phyloP scores from a whole-genome alignment of 2,888 invertebrate species.

The Graphium colonna region DNA sequence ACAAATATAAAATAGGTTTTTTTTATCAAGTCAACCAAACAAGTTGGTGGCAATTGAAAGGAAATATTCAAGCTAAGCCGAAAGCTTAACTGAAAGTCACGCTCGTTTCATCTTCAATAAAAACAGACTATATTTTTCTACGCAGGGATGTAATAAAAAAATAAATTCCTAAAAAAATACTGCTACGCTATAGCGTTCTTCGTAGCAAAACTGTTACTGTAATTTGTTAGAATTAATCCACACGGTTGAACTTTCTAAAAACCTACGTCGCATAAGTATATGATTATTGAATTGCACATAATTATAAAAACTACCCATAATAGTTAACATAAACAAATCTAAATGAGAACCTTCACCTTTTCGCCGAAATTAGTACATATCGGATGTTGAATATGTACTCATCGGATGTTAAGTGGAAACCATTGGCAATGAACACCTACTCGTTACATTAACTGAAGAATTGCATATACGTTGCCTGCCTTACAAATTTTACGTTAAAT shows the following conservation, averaged over 20 bases:
- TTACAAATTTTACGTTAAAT: too few relatives aligned
- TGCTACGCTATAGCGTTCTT: constrained; percentile 21
- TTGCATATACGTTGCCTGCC: too few relatives aligned
- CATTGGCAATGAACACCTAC: too few relatives aligned
- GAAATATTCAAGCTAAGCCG: constrained; percentile 20
- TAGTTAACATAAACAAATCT: too few relatives aligned
- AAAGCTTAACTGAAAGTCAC: constrained; percentile 22
- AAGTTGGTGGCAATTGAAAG: constrained; percentile 13
- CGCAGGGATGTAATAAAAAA: constrained; percentile 22
- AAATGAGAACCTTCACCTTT: too few relatives aligned
- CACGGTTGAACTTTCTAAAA: constrained; percentile 25
- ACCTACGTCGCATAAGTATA: too few relatives aligned
- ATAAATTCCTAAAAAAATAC: constrained; percentile 25
- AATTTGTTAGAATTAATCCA: constrained; percentile 33
- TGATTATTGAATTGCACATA: too few relatives aligned
- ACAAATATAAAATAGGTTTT: background rate
- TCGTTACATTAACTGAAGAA: too few relatives aligned
- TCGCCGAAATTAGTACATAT: too few relatives aligned
- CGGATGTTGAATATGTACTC: too few relatives aligned
- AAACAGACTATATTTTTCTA: constrained; percentile 21
- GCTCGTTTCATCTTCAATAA: constrained; percentile 18
- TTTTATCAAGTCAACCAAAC: constrained; percentile 5
- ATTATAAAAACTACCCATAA: too few relatives aligned
- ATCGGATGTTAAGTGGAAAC: too few relatives aligned
- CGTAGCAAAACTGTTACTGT: constrained; percentile 29